phyloP scores from a whole-genome alignment of 2,113 vertebrate species.

The Pluvianellus socialis region DNA sequence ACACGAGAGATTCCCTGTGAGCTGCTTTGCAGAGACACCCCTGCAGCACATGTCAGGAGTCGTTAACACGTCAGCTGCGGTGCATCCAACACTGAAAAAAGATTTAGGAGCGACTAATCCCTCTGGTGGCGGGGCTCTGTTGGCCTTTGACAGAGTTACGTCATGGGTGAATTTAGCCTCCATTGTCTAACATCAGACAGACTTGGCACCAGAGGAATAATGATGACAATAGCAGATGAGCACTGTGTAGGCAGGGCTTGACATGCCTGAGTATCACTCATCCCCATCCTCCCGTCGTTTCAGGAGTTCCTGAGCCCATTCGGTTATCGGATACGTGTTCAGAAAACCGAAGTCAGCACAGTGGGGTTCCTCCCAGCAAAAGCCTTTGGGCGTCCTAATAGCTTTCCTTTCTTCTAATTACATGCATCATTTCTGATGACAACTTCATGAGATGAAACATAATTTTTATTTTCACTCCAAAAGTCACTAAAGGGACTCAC shows the following conservation, averaged over 20 bases:
- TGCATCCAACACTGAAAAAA: not conserved
- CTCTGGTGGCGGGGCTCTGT: not conserved
- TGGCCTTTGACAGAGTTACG: not conserved
- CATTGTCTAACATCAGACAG: not conserved
- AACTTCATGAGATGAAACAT: not conserved
- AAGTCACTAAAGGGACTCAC: not conserved
- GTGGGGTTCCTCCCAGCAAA: not conserved
- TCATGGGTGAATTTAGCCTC: not conserved
- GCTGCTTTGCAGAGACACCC: not conserved
- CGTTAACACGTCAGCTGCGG: not conserved
- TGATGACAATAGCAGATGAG: not conserved
- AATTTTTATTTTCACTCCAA: not conserved
- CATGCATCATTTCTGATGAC: not conserved
- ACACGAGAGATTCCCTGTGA: not conserved
- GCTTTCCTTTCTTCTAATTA: not conserved
- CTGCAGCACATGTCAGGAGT: not conserved
- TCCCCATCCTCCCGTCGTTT: not conserved
- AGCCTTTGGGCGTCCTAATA: not conserved
- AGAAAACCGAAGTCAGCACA: not conserved
- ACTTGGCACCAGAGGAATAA: not conserved
- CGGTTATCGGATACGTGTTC: fast-evolving
- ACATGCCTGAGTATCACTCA: not conserved
- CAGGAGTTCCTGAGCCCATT: not conserved
- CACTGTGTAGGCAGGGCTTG: not conserved
- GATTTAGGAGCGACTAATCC: constrained; percentile 10